Evolutionary conservation across 1,140 invertebrate species (phyloP), one percentile per base, ranked within the genome.

Genomic region (Branchinecta lindahli): DNA sequence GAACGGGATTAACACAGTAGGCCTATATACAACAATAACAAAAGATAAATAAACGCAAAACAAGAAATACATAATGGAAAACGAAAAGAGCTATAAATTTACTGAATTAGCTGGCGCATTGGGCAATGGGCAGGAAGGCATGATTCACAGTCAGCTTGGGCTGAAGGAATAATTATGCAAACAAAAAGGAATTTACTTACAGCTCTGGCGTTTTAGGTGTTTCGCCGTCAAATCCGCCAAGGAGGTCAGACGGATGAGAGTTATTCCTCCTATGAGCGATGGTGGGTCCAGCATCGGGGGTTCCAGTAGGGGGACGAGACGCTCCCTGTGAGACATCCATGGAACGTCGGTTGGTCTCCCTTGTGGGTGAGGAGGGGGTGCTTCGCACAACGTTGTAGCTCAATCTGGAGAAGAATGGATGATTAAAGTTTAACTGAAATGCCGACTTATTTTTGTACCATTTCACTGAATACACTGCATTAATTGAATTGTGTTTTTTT

Each of bases 161-260:
- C 33, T 33, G 33, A 33, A 33, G 33, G 33, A 1, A 33, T 33
- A 33, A 1, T 33, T 33, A 6, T 61, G 6, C 18, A 12, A 61
- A 61, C 52, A 61, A 4, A 61, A 61, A 61, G 18, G 18, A 61
- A 61, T 15, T 15, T 15, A 61, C 52, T 61, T 61, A 61, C 52
- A 61, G 18, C 18, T 61, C 52, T 20, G 52, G 52, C 18, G 52
- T 61, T 61, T 61, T 61, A 61, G 52, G 52, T 61, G 52, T 61
- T 6, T 61, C 12, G 2, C 12, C 18, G 18, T 61, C 52, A 20
- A 61, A 20, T 61, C 12, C 18, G 18, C 52, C 18, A 20, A 20
- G 12, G 33, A 33, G 33, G 12, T 61, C 52, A 61, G 52, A 15
- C 18, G 52, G 52, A 61, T 61, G 52, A 61, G 52, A 61, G 18